These are phyloP conservation scores for Alca torda DNA, from an alignment of 2,797 vertebrate genomes.

Conservation along the genomic window DNA sequence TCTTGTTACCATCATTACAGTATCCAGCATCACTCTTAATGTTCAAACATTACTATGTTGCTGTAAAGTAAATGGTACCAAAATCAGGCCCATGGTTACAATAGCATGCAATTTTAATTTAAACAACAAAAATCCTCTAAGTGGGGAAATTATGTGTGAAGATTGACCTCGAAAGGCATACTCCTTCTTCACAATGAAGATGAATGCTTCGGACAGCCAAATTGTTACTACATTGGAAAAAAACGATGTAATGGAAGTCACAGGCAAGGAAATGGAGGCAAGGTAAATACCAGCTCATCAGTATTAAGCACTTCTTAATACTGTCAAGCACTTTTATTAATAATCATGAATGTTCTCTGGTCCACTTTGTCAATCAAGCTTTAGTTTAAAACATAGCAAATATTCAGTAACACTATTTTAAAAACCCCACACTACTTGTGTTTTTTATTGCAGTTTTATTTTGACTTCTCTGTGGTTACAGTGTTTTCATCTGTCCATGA, in stretches of 20 bases:
- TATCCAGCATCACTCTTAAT: neutral
- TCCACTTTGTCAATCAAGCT: neutral
- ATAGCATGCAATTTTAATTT: neutral
- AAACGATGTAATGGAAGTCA: neutral
- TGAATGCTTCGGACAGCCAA: neutral
- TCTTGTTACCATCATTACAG: neutral
- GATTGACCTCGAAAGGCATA: neutral
- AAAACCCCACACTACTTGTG: rapidly evolving
- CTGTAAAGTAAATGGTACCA: neutral
- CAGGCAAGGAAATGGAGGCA: neutral
- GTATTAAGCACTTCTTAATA: neutral
- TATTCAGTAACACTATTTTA: neutral
- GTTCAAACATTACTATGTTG: neutral
- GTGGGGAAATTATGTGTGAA: neutral
- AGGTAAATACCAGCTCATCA: neutral
- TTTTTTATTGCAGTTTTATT: neutral
- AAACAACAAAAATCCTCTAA: neutral
- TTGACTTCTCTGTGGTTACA: neutral
- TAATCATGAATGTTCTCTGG: neutral
- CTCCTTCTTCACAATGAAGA: neutral
- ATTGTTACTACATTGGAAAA: neutral
- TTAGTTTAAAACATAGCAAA: neutral
- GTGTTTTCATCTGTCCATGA: neutral
- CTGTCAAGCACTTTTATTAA: neutral
- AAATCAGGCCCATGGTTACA: neutral